Evolutionary conservation across 2,888 invertebrate species (phyloP).

Genomic region (Zaprionus obscuricornis): DNA sequence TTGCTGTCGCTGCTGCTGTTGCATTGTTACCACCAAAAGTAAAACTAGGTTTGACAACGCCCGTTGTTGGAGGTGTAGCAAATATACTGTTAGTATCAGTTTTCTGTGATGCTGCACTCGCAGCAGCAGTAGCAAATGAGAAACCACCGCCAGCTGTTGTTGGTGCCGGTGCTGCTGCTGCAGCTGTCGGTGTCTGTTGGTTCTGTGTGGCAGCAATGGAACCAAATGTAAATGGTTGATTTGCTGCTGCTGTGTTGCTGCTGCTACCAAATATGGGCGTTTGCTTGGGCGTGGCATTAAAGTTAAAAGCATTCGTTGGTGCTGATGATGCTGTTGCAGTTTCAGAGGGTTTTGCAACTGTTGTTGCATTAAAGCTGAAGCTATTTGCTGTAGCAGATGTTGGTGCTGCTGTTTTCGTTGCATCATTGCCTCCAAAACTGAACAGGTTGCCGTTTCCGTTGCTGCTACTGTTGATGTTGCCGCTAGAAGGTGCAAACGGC

Average conservation of each 20-base stretch:
- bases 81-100: conserved; percentile 47
- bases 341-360: no score
- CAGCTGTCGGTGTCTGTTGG: no score
- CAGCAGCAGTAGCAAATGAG: conserved; percentile 34
- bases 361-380: conserved; percentile 22
- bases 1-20: neutral
- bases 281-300: conserved; percentile 6
- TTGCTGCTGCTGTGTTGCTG: conserved; percentile 15
- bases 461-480: conserved; percentile 5
- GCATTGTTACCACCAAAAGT: conserved; percentile 44
- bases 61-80: conserved; percentile 13
- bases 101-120: conserved; percentile 13
- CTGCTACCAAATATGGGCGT: conserved; percentile 31
- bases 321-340: neutral
- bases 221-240: conserved; percentile 50
- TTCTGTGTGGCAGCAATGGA: neutral
- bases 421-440: neutral
- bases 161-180: conserved; percentile 5
- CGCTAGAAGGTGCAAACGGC: neutral
- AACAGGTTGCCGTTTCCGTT: neutral
- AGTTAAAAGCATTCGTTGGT: conserved; percentile 20
- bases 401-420: neutral
- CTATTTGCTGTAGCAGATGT: neutral
- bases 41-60: conserved; percentile 48
- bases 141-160: conserved; percentile 47